Percentiles rank a stretch among this genome's conserved stretches.
Conservation (phyloP, 1,140 invertebrate species). For the Hyles euphorbiae region DNA sequence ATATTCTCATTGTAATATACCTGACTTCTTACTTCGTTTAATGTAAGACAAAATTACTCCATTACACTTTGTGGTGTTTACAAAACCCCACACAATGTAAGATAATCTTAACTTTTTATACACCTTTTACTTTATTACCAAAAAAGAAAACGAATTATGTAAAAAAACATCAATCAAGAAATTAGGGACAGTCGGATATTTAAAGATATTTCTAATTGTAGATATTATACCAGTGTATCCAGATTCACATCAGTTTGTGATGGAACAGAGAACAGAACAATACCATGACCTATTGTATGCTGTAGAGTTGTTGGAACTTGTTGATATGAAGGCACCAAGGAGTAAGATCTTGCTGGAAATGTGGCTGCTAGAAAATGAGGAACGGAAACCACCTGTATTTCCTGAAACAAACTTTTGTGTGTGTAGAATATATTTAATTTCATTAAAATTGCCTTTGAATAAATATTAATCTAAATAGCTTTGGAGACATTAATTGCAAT, state of each 20-base stretch:
- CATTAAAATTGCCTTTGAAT: too few species aligned
- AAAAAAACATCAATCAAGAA: too few species aligned
- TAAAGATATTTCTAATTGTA: slow-evolving; percentile 32
- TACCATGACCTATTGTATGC: slow-evolving; percentile 85
- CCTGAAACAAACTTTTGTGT: slow-evolving; percentile 55
- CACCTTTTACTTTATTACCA: too few species aligned
- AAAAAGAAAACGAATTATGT: too few species aligned
- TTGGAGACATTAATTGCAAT: too few species aligned
- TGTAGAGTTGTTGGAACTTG: slow-evolving; percentile 78
- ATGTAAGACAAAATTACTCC: too few species aligned
- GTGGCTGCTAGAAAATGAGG: slow-evolving; percentile 82
- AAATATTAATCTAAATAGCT: too few species aligned
- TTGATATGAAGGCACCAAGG: slow-evolving; percentile 41
- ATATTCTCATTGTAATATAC: neutral
- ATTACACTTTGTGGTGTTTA: too few species aligned
- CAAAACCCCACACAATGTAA: too few species aligned
- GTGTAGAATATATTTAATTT: slow-evolving; percentile 17
- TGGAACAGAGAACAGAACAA: slow-evolving; percentile 82
- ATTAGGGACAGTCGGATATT: too few species aligned
- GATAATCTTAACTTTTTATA: too few species aligned
- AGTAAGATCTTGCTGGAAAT: slow-evolving; percentile 81
- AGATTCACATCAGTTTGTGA: slow-evolving; percentile 84
- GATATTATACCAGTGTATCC: slow-evolving; percentile 85
- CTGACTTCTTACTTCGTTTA: too few species aligned
- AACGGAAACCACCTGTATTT: slow-evolving; percentile 45